Percentiles rank a stretch among this genome's conserved stretches.
Evolutionary conservation across 1,140 invertebrate species (phyloP).

Genomic region (Antheraea mylitta): DNA sequence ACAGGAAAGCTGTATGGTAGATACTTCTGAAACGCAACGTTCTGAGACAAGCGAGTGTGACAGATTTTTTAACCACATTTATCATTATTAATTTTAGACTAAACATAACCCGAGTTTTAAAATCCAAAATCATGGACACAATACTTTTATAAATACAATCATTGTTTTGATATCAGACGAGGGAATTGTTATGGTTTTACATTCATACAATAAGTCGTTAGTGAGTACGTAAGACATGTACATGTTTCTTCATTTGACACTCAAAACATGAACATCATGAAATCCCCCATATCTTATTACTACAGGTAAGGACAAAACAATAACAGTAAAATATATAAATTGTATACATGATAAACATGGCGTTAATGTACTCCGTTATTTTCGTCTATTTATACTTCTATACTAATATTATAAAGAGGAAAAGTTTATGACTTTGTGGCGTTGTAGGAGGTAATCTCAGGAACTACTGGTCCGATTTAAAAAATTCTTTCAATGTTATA

Average conservation of each 20-base stretch:
- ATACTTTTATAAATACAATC: neutral
- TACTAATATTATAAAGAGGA: too few relatives aligned
- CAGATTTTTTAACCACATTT: too few relatives aligned
- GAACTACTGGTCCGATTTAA: too few relatives aligned
- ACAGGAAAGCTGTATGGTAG: too few relatives aligned
- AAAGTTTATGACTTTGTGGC: too few relatives aligned
- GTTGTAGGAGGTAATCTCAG: too few relatives aligned
- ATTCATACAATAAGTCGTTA: conserved; percentile 57
- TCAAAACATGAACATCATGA: neutral
- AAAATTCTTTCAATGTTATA: too few relatives aligned
- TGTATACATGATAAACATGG: neutral
- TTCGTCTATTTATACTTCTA: too few relatives aligned
- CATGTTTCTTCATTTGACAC: conserved; percentile 11
- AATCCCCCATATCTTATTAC: neutral
- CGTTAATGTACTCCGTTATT: too few relatives aligned
- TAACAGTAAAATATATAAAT: neutral
- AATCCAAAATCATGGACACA: conserved; percentile 11
- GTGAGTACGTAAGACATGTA: conserved; percentile 16
- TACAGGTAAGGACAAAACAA: neutral
- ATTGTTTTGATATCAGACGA: conserved; percentile 55
- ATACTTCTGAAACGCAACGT: too few relatives aligned
- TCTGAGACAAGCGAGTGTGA: too few relatives aligned
- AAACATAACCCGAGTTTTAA: neutral
- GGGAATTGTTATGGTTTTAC: conserved; percentile 49
- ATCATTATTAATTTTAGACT: neutral